phyloP scores from a whole-genome alignment of 2,113 vertebrate species.

The Dasyprocta punctata region DNA sequence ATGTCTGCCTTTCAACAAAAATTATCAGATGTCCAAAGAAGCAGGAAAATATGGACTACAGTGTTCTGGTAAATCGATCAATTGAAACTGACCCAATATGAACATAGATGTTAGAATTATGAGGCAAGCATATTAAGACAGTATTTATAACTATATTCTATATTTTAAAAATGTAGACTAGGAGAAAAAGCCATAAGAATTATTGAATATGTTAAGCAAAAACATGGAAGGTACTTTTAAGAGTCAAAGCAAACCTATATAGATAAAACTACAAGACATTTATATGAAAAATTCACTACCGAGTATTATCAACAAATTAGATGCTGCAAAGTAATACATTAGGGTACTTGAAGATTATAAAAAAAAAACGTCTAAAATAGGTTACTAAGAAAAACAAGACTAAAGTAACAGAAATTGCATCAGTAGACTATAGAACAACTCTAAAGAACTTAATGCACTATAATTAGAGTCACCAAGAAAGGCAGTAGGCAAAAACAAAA shows the following conservation, averaged over 20 bases:
- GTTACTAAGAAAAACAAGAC: background rate
- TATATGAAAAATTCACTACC: background rate
- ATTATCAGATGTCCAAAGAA: background rate
- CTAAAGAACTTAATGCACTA: background rate
- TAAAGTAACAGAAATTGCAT: background rate
- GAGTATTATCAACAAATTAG: background rate
- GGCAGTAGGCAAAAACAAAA: background rate
- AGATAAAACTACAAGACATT: background rate
- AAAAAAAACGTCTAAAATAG: background rate
- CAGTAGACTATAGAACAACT: background rate
- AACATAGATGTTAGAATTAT: conserved; percentile 40
- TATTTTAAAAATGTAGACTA: conserved; percentile 1
- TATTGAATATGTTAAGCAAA: background rate
- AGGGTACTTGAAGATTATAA: background rate
- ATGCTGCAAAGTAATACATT: background rate
- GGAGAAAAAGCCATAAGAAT: background rate
- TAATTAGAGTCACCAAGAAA: background rate
- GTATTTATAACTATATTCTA: background rate
- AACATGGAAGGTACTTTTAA: background rate
- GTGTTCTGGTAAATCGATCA: background rate
- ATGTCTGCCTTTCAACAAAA: background rate
- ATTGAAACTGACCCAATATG: background rate
- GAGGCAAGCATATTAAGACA: background rate
- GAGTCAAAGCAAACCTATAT: background rate
- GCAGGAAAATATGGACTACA: background rate